Conservation (phyloP, 2,888 invertebrate genomes). For the Gisinianus flammeolus region DNA sequence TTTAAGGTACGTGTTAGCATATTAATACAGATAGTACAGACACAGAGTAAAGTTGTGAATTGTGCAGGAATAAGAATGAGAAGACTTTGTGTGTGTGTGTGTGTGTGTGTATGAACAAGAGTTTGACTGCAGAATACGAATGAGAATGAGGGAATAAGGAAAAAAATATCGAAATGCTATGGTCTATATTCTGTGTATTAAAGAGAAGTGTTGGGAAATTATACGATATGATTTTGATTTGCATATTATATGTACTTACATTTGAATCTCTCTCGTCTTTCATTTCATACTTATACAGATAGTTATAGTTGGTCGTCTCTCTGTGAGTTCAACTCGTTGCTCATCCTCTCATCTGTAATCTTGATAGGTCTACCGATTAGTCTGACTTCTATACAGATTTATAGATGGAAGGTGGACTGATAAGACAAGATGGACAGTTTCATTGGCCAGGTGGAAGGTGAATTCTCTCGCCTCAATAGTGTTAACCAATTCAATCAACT, state of each 20-base stretch:
- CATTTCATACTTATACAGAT: background rate
- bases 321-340: background rate
- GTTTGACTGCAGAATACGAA: no score
- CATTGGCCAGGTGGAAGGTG: slow-evolving; percentile 10
- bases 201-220: background rate
- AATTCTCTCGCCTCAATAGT: background rate
- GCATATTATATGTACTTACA: background rate
- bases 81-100: no score
- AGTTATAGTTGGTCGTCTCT: background rate
- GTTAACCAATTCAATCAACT: slow-evolving; percentile 8
- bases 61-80: no score
- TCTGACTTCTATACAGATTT: slow-evolving; percentile 7
- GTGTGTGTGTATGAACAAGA: background rate
- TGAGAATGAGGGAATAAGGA: no score
- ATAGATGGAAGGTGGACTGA: slow-evolving; percentile 19
- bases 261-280: background rate
- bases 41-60: no score
- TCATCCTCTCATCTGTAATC: background rate
- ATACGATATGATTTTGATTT: background rate
- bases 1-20: background rate
- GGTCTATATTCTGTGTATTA: background rate
- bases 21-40: no score
- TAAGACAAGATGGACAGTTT: slow-evolving; percentile 18
- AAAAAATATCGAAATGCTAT: no score
- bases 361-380: background rate